A percentile compares a stretch with the other conserved stretches of the same genome.
Evolutionary conservation across 2,888 invertebrate species (phyloP).

Genomic region (Agrotis clavis): DNA sequence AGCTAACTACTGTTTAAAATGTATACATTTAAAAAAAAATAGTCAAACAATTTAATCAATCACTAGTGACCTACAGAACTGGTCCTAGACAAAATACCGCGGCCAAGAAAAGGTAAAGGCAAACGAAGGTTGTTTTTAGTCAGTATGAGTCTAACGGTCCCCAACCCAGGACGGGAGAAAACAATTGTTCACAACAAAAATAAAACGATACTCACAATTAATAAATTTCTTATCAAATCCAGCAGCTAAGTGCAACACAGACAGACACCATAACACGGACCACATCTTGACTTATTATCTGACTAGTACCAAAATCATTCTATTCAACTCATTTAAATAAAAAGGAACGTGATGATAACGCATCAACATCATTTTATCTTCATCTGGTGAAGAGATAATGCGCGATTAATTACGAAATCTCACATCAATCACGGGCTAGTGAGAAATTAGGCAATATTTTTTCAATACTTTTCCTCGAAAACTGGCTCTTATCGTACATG

Average conservation of each 20-base stretch:
- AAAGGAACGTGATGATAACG: constrained; percentile 58
- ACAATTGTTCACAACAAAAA: too few relatives aligned
- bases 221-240: constrained; percentile 70
- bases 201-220: constrained; percentile 75
- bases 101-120: too few relatives aligned
- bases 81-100: too few relatives aligned
- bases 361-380: constrained; percentile 34
- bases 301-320: constrained; percentile 16
- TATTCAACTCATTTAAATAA: constrained; percentile 48
- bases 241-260: constrained; percentile 58
- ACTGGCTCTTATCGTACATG: too few relatives aligned
- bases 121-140: too few relatives aligned
- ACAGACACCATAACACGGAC: constrained; percentile 67
- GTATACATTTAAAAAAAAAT: too few relatives aligned
- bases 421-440: neutral
- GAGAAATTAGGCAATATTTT: constrained; percentile 24
- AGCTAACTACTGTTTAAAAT: too few relatives aligned
- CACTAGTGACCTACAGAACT: too few relatives aligned
- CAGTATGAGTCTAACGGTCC: too few relatives aligned
- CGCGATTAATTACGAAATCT: constrained; percentile 34
- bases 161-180: too few relatives aligned
- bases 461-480: too few relatives aligned
- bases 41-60: too few relatives aligned
- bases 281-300: constrained; percentile 68
- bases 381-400: constrained; percentile 40